Conservation (phyloP, 2,797 vertebrate species). For the Gambelia wislizenii region DNA sequence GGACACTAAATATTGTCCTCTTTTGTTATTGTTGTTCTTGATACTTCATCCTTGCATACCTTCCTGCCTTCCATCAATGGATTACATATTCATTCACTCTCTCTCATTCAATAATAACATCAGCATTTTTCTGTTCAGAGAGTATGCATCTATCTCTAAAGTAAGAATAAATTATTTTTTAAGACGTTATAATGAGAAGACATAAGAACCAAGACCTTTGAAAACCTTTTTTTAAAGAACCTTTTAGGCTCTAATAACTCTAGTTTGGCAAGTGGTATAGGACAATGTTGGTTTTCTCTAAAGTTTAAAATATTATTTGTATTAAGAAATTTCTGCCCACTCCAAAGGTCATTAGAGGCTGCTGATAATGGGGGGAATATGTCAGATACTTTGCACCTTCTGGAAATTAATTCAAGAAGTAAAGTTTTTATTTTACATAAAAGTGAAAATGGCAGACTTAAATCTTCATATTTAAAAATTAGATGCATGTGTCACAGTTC, state of each 20-base stretch:
- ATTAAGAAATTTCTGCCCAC: not conserved
- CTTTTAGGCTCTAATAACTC: not conserved
- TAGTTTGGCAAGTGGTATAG: not conserved
- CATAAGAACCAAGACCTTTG: constrained; percentile 17
- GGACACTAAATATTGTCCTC: no score
- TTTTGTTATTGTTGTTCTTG: no score
- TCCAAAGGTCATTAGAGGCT: not conserved
- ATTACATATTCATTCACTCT: not conserved
- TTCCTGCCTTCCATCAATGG: not conserved
- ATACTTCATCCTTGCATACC: not conserved
- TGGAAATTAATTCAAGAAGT: not conserved
- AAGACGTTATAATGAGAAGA: not conserved
- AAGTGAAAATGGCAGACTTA: no score
- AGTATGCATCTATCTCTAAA: constrained; percentile 6
- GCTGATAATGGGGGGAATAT: not conserved
- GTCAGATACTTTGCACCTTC: not conserved
- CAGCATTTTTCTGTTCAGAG: not conserved
- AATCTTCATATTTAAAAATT: not conserved
- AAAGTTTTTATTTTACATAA: not conserved
- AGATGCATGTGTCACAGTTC: not conserved
- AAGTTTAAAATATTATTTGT: not conserved
- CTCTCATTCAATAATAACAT: not conserved
- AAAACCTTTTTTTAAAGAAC: not conserved
- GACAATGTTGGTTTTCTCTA: not conserved
- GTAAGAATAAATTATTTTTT: not conserved